These are phyloP conservation scores for Aplysina aerophoba DNA, from an alignment of 37 sponge, comb jelly and placozoan species.

Conservation along the genomic window DNA sequence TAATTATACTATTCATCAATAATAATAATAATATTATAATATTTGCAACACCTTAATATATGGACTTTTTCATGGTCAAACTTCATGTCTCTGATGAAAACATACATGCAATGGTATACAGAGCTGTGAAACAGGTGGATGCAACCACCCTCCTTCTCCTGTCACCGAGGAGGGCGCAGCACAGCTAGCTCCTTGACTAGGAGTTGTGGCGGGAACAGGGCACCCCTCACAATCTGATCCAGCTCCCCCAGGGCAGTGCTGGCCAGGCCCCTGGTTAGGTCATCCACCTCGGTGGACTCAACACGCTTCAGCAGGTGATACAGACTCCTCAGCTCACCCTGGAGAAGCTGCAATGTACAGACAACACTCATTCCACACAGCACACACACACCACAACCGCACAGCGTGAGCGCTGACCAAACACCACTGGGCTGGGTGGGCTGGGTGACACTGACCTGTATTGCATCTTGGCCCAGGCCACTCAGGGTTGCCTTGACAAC, in stretches of 20 bases:
- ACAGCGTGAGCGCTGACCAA: not conserved
- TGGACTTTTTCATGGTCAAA: not conserved
- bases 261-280: constrained; percentile 67
- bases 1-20: not conserved
- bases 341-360: constrained; percentile 36
- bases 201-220: constrained; percentile 56
- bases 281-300: constrained; percentile 62
- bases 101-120: too few species aligned
- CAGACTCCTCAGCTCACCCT: constrained; percentile 46
- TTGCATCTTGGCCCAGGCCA: constrained; percentile 48
- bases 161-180: not conserved
- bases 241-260: constrained; percentile 82
- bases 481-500: constrained; percentile 61
- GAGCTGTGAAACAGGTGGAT: too few species aligned
- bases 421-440: too few species aligned
- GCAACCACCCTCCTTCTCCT: too few species aligned
- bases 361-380: not conserved
- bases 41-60: not conserved
- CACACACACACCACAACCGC: not conserved
- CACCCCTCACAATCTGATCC: constrained; percentile 63
- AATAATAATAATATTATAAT: not conserved
- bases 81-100: too few species aligned
- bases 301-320: constrained; percentile 83
- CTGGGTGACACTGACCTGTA: constrained; percentile 22
- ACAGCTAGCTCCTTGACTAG: constrained; percentile 75